Evolutionary conservation across 1,140 invertebrate species (phyloP).

Genomic region (Anagrus nilaparvatae): DNA sequence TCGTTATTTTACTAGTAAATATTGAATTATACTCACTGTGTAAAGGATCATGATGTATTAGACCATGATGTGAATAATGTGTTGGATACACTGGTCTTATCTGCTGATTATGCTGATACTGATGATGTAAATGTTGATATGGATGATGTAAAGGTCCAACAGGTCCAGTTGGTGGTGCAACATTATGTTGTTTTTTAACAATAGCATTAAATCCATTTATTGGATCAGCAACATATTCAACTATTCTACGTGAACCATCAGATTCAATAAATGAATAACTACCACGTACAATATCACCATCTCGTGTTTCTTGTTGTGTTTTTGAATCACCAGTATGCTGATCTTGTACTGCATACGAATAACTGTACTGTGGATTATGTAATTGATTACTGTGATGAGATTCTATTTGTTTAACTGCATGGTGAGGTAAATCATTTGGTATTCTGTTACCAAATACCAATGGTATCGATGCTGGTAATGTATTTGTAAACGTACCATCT

Average conservation of each 20-base stretch:
- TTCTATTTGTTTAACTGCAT: not conserved
- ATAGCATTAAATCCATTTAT: slow-evolving; percentile 40
- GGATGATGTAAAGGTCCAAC: slow-evolving; percentile 21
- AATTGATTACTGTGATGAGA: not conserved
- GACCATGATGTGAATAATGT: too few relatives aligned
- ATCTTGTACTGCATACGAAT: slow-evolving; percentile 10
- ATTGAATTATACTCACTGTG: too few relatives aligned
- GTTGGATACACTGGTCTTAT: too few relatives aligned
- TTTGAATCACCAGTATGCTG: slow-evolving; percentile 7
- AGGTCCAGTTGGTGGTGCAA: slow-evolving; percentile 20
- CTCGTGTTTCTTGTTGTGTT: slow-evolving; percentile 10
- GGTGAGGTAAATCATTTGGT: not conserved
- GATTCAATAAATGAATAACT: slow-evolving; percentile 32
- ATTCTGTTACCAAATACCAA: not conserved
- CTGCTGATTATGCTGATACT: too few relatives aligned
- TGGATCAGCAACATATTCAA: slow-evolving; percentile 41
- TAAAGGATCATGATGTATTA: too few relatives aligned
- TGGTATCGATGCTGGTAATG: too few relatives aligned
- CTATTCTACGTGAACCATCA: slow-evolving; percentile 38
- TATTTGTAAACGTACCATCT: too few relatives aligned
- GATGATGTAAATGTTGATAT: too few relatives aligned
- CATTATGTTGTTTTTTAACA: slow-evolving; percentile 26
- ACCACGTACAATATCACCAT: slow-evolving; percentile 10
- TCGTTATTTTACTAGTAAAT: too few relatives aligned
- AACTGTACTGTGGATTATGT: slow-evolving; percentile 8